A percentile compares a stretch with the other conserved stretches of the same genome.
Conservation (phyloP, 2,113 vertebrate genomes). For the Sardina pilchardus region DNA sequence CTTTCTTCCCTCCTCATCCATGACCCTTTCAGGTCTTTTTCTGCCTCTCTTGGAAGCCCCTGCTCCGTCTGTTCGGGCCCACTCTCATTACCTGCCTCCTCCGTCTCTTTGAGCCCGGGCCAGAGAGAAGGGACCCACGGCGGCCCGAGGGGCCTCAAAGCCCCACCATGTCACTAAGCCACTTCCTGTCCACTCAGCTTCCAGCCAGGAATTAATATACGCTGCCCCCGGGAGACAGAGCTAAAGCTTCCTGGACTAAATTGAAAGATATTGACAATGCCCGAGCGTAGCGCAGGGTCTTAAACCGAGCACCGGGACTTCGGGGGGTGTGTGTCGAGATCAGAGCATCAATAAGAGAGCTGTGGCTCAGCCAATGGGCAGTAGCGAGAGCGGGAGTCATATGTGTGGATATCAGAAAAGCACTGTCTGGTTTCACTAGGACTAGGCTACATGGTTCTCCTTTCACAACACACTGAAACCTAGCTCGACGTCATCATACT, state of each 20-base stretch:
- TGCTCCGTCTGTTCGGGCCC: conserved; percentile 53
- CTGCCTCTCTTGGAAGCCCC: conserved; percentile 34
- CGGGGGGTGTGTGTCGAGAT: not conserved
- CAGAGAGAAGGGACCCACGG: conserved; percentile 31
- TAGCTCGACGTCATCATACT: no score
- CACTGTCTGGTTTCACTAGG: not conserved
- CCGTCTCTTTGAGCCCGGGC: conserved; percentile 28
- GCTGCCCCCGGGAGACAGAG: conserved; percentile 62
- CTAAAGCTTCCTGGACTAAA: conserved; percentile 49
- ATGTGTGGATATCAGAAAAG: not conserved
- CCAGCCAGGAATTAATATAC: conserved; percentile 53
- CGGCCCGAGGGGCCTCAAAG: conserved; percentile 48
- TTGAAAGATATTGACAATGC: conserved; percentile 4
- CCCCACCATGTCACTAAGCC: conserved; percentile 52
- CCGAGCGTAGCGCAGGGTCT: not conserved
- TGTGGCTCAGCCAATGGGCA: not conserved
- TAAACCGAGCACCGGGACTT: not conserved
- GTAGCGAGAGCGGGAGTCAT: not conserved
- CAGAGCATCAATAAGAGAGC: not conserved
- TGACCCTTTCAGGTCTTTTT: conserved; percentile 35
- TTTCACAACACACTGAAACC: not conserved
- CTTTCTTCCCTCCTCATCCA: not conserved
- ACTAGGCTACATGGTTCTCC: not conserved
- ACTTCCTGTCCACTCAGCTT: conserved; percentile 63
- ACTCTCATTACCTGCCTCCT: conserved; percentile 38